Percentiles rank a stretch among this genome's conserved stretches.
phyloP scores from a whole-genome alignment of 1,140 invertebrate genomes.

The Eupeodes corollae region DNA sequence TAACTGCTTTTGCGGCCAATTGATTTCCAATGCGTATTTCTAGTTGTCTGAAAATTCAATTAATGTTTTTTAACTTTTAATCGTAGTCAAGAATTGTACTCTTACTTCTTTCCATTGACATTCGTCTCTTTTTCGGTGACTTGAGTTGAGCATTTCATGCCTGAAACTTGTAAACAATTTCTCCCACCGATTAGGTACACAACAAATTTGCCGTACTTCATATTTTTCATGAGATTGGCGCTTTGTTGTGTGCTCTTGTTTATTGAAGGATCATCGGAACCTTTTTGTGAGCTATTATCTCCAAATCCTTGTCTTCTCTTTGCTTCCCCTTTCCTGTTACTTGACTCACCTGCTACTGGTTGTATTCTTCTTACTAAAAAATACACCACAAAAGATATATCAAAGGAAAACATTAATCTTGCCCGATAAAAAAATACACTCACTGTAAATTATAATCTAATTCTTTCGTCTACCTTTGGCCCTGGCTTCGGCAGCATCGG shows the following conservation, averaged over 20 bases:
- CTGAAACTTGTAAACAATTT: conserved; percentile 19
- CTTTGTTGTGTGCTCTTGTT: not conserved
- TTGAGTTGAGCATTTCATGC: conserved; percentile 8
- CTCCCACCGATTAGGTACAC: conserved; percentile 21
- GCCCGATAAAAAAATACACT: conserved; percentile 1
- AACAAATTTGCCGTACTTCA: conserved; percentile 5
- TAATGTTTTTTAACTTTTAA: not conserved
- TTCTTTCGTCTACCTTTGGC: conserved; percentile 47
- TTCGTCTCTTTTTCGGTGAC: conserved; percentile 16
- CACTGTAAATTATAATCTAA: conserved; percentile 19
- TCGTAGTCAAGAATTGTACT: not conserved
- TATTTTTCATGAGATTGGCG: conserved; percentile 4
- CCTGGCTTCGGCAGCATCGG: conserved; percentile 63
- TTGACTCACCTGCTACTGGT: too few species aligned
- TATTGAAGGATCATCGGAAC: not conserved
- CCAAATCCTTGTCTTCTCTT: not conserved
- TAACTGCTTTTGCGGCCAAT: conserved; percentile 22
- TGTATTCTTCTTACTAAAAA: too few species aligned
- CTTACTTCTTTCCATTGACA: not conserved
- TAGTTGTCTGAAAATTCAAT: conserved; percentile 7
- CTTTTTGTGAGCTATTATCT: not conserved
- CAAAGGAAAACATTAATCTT: too few species aligned
- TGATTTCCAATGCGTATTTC: conserved; percentile 32
- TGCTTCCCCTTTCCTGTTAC: not conserved
- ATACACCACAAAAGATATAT: too few species aligned